Percentiles rank a stretch among this genome's conserved stretches.
Evolutionary conservation across 2,797 vertebrate genomes (phyloP).

Genomic region (Manis javanica): DNA sequence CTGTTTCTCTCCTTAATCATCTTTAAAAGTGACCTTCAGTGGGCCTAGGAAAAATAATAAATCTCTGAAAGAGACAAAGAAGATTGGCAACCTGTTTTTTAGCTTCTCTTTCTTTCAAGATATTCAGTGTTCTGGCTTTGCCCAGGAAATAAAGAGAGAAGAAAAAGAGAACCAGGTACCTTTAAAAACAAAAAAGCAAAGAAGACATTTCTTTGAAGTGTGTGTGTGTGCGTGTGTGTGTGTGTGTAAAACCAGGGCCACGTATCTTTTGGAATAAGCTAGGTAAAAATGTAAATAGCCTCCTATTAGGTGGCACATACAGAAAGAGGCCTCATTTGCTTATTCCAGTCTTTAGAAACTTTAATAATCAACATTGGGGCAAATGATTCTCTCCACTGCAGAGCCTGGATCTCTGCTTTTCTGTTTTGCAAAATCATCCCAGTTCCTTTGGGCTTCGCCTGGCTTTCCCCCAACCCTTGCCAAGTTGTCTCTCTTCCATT

Average conservation of each 20-base stretch:
- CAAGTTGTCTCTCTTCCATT: constrained; percentile 31
- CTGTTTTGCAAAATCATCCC: neutral
- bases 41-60: neutral
- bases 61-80: neutral
- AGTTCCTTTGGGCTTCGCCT: neutral
- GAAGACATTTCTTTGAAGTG: constrained; percentile 11
- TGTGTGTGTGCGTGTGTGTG: neutral
- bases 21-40: constrained; percentile 1
- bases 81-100: neutral
- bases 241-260: neutral
- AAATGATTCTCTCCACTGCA: neutral
- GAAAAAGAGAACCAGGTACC: neutral
- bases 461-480: neutral
- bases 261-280: neutral
- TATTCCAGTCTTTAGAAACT: neutral
- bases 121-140: neutral
- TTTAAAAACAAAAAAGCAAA: constrained; percentile 14
- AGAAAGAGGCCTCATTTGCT: neutral
- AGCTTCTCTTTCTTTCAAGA: neutral
- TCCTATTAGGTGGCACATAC: neutral
- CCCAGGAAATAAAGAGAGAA: constrained; percentile 7
- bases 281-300: neutral
- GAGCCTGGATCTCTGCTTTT: neutral
- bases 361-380: neutral
- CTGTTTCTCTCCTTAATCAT: neutral